These are phyloP conservation scores for Embidobia sp. DNA, from an alignment of 2,888 invertebrate genomes.

Conservation along the genomic window DNA sequence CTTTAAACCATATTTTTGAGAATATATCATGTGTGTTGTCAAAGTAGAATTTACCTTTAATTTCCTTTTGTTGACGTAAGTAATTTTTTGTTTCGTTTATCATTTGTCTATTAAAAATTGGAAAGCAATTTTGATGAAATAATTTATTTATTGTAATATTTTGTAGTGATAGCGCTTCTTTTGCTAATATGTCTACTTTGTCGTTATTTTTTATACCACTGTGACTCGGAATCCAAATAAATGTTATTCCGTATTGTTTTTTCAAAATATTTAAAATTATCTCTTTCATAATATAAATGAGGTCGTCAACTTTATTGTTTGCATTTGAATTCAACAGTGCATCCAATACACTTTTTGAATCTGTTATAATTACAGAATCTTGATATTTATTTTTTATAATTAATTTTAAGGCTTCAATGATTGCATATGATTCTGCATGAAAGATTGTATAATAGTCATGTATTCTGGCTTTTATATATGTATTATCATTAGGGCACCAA, in stretches of 20 bases:
- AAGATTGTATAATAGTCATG: neutral
- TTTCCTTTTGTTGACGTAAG: neutral
- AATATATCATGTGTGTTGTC: neutral
- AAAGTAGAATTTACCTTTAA: neutral
- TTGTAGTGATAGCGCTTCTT: neutral
- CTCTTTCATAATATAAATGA: neutral
- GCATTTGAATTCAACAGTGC: neutral
- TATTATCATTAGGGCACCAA: neutral
- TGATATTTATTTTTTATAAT: neutral
- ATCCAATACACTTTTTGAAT: neutral
- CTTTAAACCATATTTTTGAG: neutral
- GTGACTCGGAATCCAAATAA: neutral
- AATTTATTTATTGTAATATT: neutral
- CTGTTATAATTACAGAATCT: neutral
- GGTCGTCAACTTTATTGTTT: neutral
- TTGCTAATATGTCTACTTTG: neutral
- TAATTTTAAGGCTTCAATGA: neutral
- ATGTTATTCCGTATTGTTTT: neutral
- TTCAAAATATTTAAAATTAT: conserved; percentile 12
- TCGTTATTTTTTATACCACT: neutral
- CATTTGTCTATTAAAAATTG: neutral
- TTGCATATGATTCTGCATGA: neutral
- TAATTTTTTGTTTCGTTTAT: neutral
- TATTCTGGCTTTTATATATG: neutral
- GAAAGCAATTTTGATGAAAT: neutral